Evolutionary conservation across 2,888 invertebrate genomes (phyloP).

Genomic region (Drosophila colorata): DNA sequence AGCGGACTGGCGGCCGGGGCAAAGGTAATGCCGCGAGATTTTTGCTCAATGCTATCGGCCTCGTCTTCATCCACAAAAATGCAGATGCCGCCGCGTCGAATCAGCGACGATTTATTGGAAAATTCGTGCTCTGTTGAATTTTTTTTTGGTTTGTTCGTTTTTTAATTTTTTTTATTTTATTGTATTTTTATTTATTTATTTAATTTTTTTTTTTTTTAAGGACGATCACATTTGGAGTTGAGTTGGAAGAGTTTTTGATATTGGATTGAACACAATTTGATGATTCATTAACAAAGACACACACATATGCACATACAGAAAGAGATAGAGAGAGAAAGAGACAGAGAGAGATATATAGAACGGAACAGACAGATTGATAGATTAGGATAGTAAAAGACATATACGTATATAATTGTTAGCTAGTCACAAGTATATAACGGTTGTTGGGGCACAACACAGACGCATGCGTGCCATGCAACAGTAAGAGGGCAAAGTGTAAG

Average conservation of each 20-base stretch:
- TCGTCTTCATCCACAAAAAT: constrained; percentile 85
- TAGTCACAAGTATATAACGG: constrained; percentile 13
- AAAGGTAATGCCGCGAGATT: constrained; percentile 77
- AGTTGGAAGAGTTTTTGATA: constrained; percentile 50
- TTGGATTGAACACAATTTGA: constrained; percentile 72
- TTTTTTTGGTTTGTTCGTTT: constrained; percentile 11
- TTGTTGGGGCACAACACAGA: constrained; percentile 17
- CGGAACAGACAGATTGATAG: constrained; percentile 47
- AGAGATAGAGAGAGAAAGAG: constrained; percentile 32
- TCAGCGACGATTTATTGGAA: constrained; percentile 84
- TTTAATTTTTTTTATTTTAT: constrained; percentile 22
- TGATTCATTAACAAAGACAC: constrained; percentile 64
- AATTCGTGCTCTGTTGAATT: constrained; percentile 73
- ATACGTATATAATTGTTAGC: constrained; percentile 27
- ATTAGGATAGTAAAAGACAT: constrained; percentile 42
- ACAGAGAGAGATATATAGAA: constrained; percentile 28
- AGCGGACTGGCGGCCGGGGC: constrained; percentile 68
- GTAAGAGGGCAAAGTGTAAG: constrained; percentile 33
- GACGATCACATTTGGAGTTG: constrained; percentile 45
- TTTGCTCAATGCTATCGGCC: constrained; percentile 82
- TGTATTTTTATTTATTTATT: constrained; percentile 6
- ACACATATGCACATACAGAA: constrained; percentile 45
- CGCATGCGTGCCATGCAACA: constrained; percentile 68
- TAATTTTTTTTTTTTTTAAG: constrained; percentile 12
- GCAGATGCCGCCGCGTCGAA: constrained; percentile 85